Evolutionary conservation across 2,113 vertebrate species (phyloP).

Genomic region (Syrmaticus mikado): DNA sequence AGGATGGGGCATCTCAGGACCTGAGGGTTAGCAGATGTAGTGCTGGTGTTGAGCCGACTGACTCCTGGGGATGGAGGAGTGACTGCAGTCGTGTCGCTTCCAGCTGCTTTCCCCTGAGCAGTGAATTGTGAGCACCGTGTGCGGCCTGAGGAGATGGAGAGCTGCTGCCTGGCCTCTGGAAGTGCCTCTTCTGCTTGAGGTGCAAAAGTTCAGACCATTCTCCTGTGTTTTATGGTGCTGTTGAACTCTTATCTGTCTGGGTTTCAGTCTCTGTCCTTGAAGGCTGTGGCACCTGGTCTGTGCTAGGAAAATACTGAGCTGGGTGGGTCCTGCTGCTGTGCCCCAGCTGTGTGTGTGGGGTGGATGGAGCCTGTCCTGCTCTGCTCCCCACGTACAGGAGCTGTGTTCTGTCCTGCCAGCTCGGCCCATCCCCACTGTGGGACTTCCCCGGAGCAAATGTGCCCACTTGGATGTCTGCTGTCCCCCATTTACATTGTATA

Average conservation of each 20-base stretch:
- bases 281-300: background rate
- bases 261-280: background rate
- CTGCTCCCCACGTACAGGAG: background rate
- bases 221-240: background rate
- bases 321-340: background rate
- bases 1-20: background rate
- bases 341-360: background rate
- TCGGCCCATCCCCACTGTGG: background rate
- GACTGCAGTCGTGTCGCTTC: background rate
- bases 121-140: background rate
- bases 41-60: rapidly evolving
- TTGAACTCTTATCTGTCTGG: background rate
- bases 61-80: background rate
- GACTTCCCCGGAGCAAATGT: background rate
- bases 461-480: background rate
- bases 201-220: background rate
- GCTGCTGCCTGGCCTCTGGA: background rate
- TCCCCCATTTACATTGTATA: rapidly evolving
- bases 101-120: background rate
- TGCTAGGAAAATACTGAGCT: background rate
- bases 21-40: background rate
- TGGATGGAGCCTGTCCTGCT: background rate
- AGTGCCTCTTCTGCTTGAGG: background rate
- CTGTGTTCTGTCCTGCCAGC: background rate
- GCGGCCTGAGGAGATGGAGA: background rate